Base-by-base conservation (phyloP, 2,797 vertebrate species). In the Hozukius guyotensis region DNA sequence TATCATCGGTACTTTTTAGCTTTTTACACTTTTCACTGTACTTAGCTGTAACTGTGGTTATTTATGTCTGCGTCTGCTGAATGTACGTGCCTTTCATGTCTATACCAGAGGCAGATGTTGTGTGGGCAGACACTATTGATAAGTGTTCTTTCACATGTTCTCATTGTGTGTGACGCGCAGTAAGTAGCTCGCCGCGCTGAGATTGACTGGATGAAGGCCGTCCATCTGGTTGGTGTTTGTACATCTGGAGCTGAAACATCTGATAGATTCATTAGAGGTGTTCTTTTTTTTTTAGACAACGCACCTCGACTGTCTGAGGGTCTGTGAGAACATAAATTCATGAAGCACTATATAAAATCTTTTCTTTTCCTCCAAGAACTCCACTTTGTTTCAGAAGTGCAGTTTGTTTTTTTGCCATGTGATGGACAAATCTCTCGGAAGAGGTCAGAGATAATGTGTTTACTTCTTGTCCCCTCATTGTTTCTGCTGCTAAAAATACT, bases 91-190 rank as follows among this genome's bases (percentile, higher is more conserved):
- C 68, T 85, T 72, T 82, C 18, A 66, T 62, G 46, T 87, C 24
- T 75, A 72, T 10, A 20, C 24, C 13, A 5, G 56, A 65, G 78
- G 76, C 89, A 85, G 84, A 84, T 88, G 72, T 87, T 78, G 77
- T 57, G 76, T 87, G 63, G 80, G 85, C 73, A 22, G 61, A 42
- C 42, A 84, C 72, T 84, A 72, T 71, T 82, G 76, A 89, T 88
- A 65, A 81, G 72, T 81, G 66, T 82, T 86, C 73, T 60, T 63
- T 81, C 56, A 66, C 77, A 64, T 80, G 72, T 86, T 36, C 62
- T 87, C 60, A 34, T 66, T 80, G 82, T 77, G 53, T 6, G 24
- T 72, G 68, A 61, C 62, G 46, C 4, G 27, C 61, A 70, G 34
- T 29, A 68, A 69, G 59, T 60, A 53, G 24, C 83, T 68, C 2